These are phyloP conservation scores for Coregonus sp. DNA, from an alignment of 2,797 vertebrate genomes.

Conservation along the genomic window DNA sequence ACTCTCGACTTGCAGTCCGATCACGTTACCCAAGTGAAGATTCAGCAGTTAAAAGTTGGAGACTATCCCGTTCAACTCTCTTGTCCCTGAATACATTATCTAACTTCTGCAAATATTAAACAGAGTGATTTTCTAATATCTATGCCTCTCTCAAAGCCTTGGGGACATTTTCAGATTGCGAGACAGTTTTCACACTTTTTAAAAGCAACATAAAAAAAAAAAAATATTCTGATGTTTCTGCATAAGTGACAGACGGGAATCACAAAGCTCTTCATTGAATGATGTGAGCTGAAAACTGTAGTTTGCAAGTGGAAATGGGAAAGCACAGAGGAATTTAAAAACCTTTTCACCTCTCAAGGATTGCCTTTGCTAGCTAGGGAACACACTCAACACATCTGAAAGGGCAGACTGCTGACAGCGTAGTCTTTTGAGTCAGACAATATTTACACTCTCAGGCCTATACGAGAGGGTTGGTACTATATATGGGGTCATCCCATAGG, in stretches of 20 bases:
- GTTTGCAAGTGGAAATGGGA: neutral
- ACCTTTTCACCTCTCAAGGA: neutral
- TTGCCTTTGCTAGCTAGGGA: neutral
- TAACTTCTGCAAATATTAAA: neutral
- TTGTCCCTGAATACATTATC: neutral
- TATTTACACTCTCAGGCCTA: neutral
- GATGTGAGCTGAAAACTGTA: too few species aligned
- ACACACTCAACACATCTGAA: neutral
- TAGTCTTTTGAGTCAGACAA: neutral
- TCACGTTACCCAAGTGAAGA: constrained; percentile 1
- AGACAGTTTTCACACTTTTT: too few species aligned
- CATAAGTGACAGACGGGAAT: too few species aligned
- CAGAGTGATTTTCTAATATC: neutral
- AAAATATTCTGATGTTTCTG: too few species aligned
- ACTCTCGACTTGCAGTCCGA: neutral
- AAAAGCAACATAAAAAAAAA: too few species aligned
- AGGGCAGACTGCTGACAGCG: neutral
- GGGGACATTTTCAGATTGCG: too few species aligned
- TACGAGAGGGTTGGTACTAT: too few species aligned
- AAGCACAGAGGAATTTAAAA: neutral
- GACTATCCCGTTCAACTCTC: neutral
- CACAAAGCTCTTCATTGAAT: too few species aligned
- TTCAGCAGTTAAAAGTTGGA: constrained; percentile 5
- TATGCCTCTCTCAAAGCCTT: too few species aligned
- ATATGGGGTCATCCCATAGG: too few species aligned